A percentile compares a stretch with the other conserved stretches of the same genome.
These are phyloP conservation scores for Eustalomyia histrio DNA, from an alignment of 2,888 invertebrate species.

Conservation along the genomic window DNA sequence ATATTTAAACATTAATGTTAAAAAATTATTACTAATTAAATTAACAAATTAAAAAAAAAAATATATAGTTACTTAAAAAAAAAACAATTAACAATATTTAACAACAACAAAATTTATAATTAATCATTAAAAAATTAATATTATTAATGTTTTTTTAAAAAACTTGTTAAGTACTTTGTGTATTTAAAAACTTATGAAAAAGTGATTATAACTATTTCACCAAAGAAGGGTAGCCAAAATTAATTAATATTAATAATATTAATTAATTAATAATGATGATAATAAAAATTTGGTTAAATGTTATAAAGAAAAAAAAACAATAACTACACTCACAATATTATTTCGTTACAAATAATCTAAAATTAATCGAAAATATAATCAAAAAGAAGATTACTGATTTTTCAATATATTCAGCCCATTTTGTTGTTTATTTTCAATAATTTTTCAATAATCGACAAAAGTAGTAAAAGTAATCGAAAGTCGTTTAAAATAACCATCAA, in stretches of 20 bases:
- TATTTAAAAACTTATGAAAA: neutral
- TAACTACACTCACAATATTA: too few species aligned
- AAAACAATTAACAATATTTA: neutral
- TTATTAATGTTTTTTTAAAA: neutral
- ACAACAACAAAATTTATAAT: too few species aligned
- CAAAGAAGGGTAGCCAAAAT: neutral
- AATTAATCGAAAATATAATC: too few species aligned
- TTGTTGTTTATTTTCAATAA: too few species aligned
- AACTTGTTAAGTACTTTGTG: neutral
- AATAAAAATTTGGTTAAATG: slow-evolving; percentile 4
- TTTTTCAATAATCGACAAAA: too few species aligned
- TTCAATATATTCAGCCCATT: too few species aligned
- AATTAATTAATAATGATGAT: neutral
- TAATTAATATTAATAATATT: neutral
- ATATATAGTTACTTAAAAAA: neutral
- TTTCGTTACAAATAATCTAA: too few species aligned
- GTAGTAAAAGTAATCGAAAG: too few species aligned
- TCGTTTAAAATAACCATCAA: too few species aligned
- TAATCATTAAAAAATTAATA: neutral
- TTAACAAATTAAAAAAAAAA: neutral
- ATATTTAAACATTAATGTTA: too few species aligned
- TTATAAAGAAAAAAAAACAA: neutral
- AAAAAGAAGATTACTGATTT: too few species aligned
- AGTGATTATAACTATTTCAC: neutral
- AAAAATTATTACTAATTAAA: neutral